Base-by-base conservation (phyloP, 2,888 invertebrate species). In the Leptarthrus brevirostris region DNA sequence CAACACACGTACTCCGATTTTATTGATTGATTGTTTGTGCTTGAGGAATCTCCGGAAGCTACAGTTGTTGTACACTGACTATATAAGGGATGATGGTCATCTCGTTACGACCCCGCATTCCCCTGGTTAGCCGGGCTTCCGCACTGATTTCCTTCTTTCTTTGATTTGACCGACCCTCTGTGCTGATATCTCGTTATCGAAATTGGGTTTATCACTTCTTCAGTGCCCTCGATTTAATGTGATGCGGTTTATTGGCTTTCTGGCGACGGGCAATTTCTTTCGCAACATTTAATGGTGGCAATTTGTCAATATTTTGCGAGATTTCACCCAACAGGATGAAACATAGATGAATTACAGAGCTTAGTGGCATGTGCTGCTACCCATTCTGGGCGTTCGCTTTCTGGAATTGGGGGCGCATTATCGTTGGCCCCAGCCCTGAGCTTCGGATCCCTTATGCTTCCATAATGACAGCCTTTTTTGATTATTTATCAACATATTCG, bases 201-300 rank as follows among this genome's bases (percentile, higher is more conserved):
- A 75, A 77, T 76, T 78, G 72, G 53, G 74, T 77, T 66, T 66
- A 66, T 66, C 64, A 66, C 64, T 66, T 66, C 64, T 66, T 66
- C 64, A 47, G 64, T 66, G 34, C 52, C 71, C 74, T 77, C 75
- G 74, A 77, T 78, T 77, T 77, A 78, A 78, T 78, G 74, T 76
- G 74, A 73, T 78, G 76, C 76, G 77, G 77, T 76, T 78, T 77
- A 78, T 78, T 78, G 78, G 78, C 77, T 78, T 78, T 77, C 76
- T 49, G 76, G 74, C 74, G 74, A 69, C 64, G 64, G 34, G 53
- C 49, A 49, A 70, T 75, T 54, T 54, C 70, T 58, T 34, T 58
- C 44, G 26, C 66, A 73, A 36, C 44, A 75, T 77, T 77, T 77
- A 78, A 77, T 79, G 77, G 76, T 56, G 77, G 77, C 77, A 76